Percentiles rank a stretch among this genome's conserved stretches.
These are phyloP conservation scores for Diploscapter pachys DNA, from an alignment of 1,140 invertebrate species.

Conservation along the genomic window DNA sequence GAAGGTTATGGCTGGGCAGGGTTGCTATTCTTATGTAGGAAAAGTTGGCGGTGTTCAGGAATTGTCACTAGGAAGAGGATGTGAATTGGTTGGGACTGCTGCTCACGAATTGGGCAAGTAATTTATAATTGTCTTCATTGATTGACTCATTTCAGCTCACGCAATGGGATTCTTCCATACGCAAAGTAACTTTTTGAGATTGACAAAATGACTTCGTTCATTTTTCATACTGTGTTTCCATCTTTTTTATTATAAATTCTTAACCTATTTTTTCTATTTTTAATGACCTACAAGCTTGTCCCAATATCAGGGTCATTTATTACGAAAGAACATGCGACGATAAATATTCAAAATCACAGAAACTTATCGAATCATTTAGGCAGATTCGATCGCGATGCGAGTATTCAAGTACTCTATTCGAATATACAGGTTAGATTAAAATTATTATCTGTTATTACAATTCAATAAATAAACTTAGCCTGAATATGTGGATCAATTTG, in stretches of 20 bases:
- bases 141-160: constrained; percentile 21
- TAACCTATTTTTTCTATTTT: no score
- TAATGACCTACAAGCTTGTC: no score
- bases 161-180: constrained; percentile 35
- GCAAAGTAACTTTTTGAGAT: constrained; percentile 2
- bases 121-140: constrained; percentile 4
- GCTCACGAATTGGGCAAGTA: not conserved
- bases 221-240: no score
- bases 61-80: constrained; percentile 18
- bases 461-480: not conserved
- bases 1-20: constrained; percentile 12
- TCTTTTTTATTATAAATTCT: no score
- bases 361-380: no score
- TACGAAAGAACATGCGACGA: no score
- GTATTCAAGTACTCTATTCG: constrained; percentile 8
- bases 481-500: constrained; percentile 20
- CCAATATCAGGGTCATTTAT: no score
- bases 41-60: constrained; percentile 18
- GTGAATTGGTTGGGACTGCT: constrained; percentile 15
- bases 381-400: constrained; percentile 27
- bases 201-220: no score
- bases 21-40: constrained; percentile 19
- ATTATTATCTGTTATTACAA: not conserved
- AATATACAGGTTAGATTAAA: constrained; percentile 14
- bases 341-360: no score